phyloP scores from a whole-genome alignment of 1,140 invertebrate genomes.

The Capitella teleta region DNA sequence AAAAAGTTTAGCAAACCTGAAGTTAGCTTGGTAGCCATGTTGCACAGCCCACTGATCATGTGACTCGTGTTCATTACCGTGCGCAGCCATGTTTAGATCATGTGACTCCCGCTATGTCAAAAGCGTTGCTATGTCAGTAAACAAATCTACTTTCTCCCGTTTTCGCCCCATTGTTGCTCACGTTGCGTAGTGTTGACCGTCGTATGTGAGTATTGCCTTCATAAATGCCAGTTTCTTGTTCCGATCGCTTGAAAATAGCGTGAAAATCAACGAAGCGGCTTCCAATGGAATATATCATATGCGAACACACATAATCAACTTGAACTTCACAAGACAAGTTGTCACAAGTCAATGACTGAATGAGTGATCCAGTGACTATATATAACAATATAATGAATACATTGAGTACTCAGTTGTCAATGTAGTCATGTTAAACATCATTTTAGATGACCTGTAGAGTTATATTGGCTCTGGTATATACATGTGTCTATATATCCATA shows the following conservation, averaged over 20 bases:
- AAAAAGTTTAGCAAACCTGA: constrained; percentile 21
- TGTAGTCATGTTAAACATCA: neutral
- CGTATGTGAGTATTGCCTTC: too few relatives aligned
- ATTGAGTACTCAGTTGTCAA: neutral
- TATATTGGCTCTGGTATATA: neutral
- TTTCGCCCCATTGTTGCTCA: too few relatives aligned
- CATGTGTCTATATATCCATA: neutral
- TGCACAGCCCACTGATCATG: constrained; percentile 26
- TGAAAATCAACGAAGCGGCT: neutral
- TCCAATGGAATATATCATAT: neutral
- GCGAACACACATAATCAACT: neutral
- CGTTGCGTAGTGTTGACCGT: neutral
- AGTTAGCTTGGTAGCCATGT: constrained; percentile 37
- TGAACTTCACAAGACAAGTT: too few relatives aligned
- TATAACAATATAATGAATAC: neutral
- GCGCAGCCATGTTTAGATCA: too few relatives aligned
- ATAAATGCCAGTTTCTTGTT: too few relatives aligned
- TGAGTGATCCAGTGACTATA: neutral
- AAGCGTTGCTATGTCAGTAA: neutral
- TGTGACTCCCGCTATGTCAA: neutral
- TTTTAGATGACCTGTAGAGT: neutral
- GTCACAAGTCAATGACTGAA: neutral
- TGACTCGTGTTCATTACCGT: constrained; percentile 21
- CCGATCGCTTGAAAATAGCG: too few relatives aligned
- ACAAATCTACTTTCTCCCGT: neutral